Evolutionary conservation across 2,888 invertebrate species (phyloP).

Genomic region (Leptopilina myrica): DNA sequence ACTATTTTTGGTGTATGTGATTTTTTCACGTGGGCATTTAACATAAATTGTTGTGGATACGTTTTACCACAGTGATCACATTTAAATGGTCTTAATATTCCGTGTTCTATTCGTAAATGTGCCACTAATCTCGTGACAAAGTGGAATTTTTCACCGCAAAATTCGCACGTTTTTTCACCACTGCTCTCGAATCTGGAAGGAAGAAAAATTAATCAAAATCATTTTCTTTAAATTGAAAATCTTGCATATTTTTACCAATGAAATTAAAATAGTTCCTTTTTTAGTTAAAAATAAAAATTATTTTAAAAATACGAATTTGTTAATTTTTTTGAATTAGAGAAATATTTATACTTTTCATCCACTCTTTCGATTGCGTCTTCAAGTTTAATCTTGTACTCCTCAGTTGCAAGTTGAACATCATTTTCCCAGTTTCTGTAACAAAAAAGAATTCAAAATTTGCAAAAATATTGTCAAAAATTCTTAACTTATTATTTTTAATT

Average conservation of each 20-base stretch:
- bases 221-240: neutral
- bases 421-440: conserved; percentile 56
- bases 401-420: conserved; percentile 44
- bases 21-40: conserved; percentile 69
- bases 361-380: neutral
- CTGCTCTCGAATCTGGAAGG: conserved; percentile 52
- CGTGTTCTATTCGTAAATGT: conserved; percentile 65
- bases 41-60: conserved; percentile 68
- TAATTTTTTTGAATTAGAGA: no score
- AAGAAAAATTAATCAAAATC: neutral
- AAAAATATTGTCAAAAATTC: conserved; percentile 48
- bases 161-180: conserved; percentile 64
- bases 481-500: conserved; percentile 19
- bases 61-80: conserved; percentile 66
- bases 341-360: conserved; percentile 18
- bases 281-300: no score
- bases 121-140: conserved; percentile 68
- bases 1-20: conserved; percentile 64
- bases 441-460: conserved; percentile 50
- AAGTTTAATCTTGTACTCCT: conserved; percentile 49
- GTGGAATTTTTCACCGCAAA: conserved; percentile 67
- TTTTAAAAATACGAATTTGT: no score
- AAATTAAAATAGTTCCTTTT: no score
- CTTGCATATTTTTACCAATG: no score
- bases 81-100: conserved; percentile 68